Conservation (phyloP, 2,113 vertebrate genomes). For the Macroglossus sobrinus region DNA sequence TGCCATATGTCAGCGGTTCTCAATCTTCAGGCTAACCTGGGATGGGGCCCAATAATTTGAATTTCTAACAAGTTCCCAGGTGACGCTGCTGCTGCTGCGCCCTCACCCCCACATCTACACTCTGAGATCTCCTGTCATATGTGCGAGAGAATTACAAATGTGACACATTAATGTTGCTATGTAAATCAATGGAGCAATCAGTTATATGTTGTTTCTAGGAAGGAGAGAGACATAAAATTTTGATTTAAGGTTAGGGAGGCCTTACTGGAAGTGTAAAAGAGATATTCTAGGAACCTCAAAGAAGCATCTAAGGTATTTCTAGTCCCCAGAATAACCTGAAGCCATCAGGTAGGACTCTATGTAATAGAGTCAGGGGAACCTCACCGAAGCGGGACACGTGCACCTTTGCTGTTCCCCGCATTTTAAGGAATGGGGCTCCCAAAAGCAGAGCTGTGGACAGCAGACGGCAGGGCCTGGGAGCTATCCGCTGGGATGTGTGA, state of each 20-base stretch:
- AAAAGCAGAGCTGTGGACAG: neutral
- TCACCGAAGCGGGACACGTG: fast-evolving
- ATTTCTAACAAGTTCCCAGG: slow-evolving; percentile 14
- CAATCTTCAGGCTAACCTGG: slow-evolving; percentile 22
- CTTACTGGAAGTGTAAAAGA: neutral
- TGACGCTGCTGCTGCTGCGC: neutral
- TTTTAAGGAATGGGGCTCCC: neutral
- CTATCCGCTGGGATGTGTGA: neutral
- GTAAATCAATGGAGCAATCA: neutral
- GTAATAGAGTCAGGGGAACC: neutral
- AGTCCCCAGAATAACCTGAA: neutral
- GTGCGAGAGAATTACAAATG: neutral
- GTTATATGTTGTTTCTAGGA: neutral
- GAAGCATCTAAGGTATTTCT: neutral
- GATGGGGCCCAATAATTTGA: neutral
- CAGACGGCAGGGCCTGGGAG: neutral
- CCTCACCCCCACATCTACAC: neutral
- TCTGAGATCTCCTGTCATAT: neutral
- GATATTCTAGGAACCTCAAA: neutral
- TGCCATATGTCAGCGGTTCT: slow-evolving; percentile 30
- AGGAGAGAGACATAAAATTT: neutral
- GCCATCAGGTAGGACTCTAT: neutral
- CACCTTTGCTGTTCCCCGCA: neutral
- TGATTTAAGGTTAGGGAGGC: neutral
- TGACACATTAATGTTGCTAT: neutral